Evolutionary conservation across 2,113 vertebrate species (phyloP).

Genomic region (Stegostoma tigrinum): DNA sequence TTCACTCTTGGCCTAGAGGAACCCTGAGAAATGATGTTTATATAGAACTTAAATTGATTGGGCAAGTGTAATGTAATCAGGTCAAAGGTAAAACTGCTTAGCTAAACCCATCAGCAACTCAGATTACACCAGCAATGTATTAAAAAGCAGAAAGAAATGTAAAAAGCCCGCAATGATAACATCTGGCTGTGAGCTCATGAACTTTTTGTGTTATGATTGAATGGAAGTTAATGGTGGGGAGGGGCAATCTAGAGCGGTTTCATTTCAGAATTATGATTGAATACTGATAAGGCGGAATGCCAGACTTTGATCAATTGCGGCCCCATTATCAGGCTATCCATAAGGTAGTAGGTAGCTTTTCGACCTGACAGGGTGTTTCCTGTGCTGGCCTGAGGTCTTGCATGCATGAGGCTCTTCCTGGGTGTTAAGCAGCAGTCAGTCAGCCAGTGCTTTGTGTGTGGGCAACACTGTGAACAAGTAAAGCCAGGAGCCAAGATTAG

Average conservation of each 20-base stretch:
- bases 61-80: conserved; percentile 72
- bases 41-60: conserved; percentile 77
- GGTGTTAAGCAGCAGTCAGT: conserved; percentile 36
- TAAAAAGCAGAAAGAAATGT: conserved; percentile 44
- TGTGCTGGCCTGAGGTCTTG: conserved; percentile 36
- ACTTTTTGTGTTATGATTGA: conserved; percentile 61
- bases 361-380: conserved; percentile 36
- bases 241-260: conserved; percentile 56
- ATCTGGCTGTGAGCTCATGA: conserved; percentile 65
- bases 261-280: conserved; percentile 57
- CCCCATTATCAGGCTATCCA: conserved; percentile 41
- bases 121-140: conserved; percentile 70
- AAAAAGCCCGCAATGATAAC: conserved; percentile 65
- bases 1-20: conserved; percentile 65
- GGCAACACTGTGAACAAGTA: conserved; percentile 33
- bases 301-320: conserved; percentile 54
- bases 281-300: conserved; percentile 55
- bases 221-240: conserved; percentile 61
- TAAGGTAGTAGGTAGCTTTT: conserved; percentile 39
- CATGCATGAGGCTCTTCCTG: conserved; percentile 36
- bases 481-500: conserved; percentile 21
- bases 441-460: neutral
- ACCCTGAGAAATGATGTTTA: conserved; percentile 75
- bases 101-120: conserved; percentile 76
- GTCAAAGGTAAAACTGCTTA: conserved; percentile 83